Base-by-base conservation (phyloP, 2,797 vertebrate genomes). In the Micropoecilia bifurca region DNA sequence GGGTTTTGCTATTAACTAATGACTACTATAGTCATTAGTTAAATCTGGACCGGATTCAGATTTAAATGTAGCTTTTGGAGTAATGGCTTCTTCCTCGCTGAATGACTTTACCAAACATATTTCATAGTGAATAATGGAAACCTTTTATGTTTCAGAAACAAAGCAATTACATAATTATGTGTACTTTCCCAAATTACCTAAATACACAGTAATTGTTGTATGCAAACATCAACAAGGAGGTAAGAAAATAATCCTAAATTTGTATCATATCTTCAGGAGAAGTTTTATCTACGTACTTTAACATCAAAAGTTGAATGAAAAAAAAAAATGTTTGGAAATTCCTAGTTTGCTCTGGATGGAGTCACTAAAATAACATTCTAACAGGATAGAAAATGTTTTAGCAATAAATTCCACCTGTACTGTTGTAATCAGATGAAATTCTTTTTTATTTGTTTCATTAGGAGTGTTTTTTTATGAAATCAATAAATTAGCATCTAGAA, bases 391-490 rank as follows among this genome's bases (percentile, higher is more conserved):
- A 66, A 68, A 20, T 68, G 16, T 3, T 66, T 39, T 39, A 4
- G 33, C 18, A 39, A 22, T 66, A 22, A 41, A 63, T 63, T 63
- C 20, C 0, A 61, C 41, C 46, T 76, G 59, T 71, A 74, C 28
- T 63, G 74, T 83, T 61, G 43, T 25, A 57, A 22, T 45, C 47
- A 71, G 30, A 45, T 46, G 8, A 13, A 25, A 76, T 77, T 78
- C 16, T 71, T 16, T 8, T 63, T 7, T 39, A 22, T 50, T 50
- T 22, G 20, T 36, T 36, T 36, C 18, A 16, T 16, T 18, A 8
- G 16, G 30, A 16, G 18, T 36, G 45, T 71, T n/a, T 68, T 43
- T n/a, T 55, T 3, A 55, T 55, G 25, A 55, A 55, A 55, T 55
- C 3, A 45, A 14, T 63, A 3, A 28, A 48, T 47, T 72, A 28